These are phyloP conservation scores for Macrotis lagotis DNA, from an alignment of 2,113 vertebrate genomes.

Conservation along the genomic window DNA sequence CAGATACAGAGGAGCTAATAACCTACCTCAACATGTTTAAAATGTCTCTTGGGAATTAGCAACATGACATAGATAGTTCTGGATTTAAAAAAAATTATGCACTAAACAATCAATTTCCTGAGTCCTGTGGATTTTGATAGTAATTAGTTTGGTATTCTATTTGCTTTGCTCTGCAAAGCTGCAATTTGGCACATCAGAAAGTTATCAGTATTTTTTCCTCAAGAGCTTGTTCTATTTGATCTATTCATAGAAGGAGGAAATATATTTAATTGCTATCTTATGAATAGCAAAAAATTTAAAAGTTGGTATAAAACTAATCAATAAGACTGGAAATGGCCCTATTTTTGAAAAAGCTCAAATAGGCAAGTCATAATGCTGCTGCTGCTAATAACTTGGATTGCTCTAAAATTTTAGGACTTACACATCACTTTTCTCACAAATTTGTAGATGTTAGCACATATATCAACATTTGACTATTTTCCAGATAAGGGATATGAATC, in stretches of 20 bases:
- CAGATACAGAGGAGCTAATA: constrained; percentile 54
- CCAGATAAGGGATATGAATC: neutral
- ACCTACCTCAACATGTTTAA: constrained; percentile 44
- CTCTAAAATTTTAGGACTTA: neutral
- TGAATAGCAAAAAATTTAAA: constrained; percentile 58
- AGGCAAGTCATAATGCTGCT: neutral
- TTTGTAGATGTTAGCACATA: neutral
- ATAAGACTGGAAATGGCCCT: constrained; percentile 24
- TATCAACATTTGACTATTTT: neutral
- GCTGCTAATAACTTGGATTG: neutral
- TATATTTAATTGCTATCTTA: constrained; percentile 49
- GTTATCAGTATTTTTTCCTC: neutral
- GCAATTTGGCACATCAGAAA: constrained; percentile 22
- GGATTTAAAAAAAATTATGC: neutral
- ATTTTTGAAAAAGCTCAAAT: constrained; percentile 53
- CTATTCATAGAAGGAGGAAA: constrained; percentile 48
- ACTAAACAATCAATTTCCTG: constrained; percentile 22
- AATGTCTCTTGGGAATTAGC: constrained; percentile 55
- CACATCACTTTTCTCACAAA: neutral
- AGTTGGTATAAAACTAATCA: constrained; percentile 30
- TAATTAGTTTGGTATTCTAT: constrained; percentile 50
- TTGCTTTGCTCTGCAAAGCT: constrained; percentile 43
- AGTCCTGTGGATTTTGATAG: neutral
- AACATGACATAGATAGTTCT: neutral
- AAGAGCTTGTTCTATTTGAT: constrained; percentile 22